These are phyloP conservation scores for Amblyteles armatorius DNA, from an alignment of 2,888 invertebrate genomes.

Conservation along the genomic window DNA sequence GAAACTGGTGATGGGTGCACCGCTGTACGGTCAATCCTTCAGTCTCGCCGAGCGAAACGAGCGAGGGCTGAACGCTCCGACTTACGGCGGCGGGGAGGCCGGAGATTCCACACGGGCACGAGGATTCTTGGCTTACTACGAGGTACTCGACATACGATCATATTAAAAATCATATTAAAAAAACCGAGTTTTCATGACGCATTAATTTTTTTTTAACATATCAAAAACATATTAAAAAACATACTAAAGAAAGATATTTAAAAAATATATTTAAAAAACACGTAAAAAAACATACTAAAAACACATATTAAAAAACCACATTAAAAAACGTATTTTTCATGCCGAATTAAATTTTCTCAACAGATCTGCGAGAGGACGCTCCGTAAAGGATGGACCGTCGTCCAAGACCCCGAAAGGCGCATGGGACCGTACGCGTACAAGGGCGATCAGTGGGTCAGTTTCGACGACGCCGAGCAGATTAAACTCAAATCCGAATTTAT, in stretches of 20 bases:
- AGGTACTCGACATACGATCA: conserved; percentile 86
- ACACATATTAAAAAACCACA: no score
- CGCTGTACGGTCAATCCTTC: conserved; percentile 96
- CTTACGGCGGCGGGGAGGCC: conserved; percentile 95
- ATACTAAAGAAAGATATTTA: no score
- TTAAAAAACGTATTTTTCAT: neutral
- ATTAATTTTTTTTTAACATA: no score
- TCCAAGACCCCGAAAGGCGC: conserved; percentile 91
- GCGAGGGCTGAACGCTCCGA: conserved; percentile 90
- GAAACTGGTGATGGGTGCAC: conserved; percentile 94
- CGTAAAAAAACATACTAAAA: conserved; percentile 14
- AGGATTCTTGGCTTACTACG: conserved; percentile 95
- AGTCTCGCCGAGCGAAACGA: conserved; percentile 88
- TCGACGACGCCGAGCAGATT: conserved; percentile 94
- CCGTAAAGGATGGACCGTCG: conserved; percentile 91
- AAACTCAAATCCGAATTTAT: conserved; percentile 93
- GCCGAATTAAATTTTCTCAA: conserved; percentile 58
- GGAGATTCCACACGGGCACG: conserved; percentile 95
- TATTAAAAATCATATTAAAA: neutral
- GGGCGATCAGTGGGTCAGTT: conserved; percentile 96
- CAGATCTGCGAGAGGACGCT: conserved; percentile 93
- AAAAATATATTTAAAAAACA: conserved; percentile 19
- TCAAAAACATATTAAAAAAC: no score
- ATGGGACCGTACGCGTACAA: conserved; percentile 95
- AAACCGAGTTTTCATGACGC: no score